Percentiles rank a stretch among this genome's conserved stretches.
Conservation (phyloP, 1,140 invertebrate genomes). For the Leptopilina clavipes region DNA sequence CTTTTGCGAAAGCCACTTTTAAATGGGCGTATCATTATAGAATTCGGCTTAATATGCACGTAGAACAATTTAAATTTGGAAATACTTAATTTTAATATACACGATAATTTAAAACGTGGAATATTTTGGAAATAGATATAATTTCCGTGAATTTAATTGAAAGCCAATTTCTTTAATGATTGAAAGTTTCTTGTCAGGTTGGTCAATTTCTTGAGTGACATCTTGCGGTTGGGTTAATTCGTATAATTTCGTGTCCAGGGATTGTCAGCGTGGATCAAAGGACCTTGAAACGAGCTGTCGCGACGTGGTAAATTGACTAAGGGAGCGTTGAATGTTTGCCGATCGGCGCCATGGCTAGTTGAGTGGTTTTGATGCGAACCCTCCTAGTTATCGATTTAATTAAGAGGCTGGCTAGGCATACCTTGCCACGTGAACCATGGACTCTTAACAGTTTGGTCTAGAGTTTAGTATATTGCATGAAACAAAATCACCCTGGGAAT, state of each 20-base stretch:
- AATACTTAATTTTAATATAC: no score
- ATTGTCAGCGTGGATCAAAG: conserved; percentile 17
- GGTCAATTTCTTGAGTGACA: not conserved
- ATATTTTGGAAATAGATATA: no score
- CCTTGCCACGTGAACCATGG: not conserved
- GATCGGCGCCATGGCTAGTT: conserved; percentile 29
- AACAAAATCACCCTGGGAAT: conserved; percentile 8
- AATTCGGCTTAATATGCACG: no score
- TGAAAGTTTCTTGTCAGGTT: not conserved
- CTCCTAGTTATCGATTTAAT: conserved; percentile 30
- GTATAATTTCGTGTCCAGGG: not conserved
- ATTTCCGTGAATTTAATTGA: no score
- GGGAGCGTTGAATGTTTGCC: conserved; percentile 1
- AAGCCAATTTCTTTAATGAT: no score
- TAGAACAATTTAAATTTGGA: no score
- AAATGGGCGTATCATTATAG: no score
- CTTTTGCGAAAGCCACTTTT: no score
- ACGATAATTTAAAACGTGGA: no score
- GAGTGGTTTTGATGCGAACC: conserved; percentile 19
- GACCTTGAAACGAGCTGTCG: conserved; percentile 32
- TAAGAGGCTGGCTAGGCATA: conserved; percentile 21
- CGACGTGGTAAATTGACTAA: conserved; percentile 24
- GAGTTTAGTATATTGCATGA: conserved; percentile 3
- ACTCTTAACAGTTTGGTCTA: conserved; percentile 18
- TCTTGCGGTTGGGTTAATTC: conserved; percentile 14